These are phyloP conservation scores for Spodoptera picta DNA, from an alignment of 2,888 invertebrate genomes.

Conservation along the genomic window DNA sequence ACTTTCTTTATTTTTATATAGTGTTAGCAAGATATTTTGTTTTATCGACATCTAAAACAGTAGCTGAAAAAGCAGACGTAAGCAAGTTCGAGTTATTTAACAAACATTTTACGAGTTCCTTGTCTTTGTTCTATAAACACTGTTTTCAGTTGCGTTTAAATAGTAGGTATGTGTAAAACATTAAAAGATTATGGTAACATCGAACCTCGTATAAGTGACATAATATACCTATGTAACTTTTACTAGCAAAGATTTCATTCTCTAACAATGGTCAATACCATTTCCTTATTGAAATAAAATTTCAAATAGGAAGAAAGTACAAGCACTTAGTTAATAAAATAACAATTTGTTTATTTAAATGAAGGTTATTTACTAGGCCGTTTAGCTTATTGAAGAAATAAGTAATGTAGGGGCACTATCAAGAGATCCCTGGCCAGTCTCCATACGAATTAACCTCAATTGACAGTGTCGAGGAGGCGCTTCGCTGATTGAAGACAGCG, in stretches of 20 bases:
- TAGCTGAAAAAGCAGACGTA: slow-evolving; percentile 50
- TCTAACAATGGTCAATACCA: slow-evolving; percentile 31
- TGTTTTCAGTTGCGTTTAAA: slow-evolving; percentile 73
- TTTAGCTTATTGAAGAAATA: slow-evolving; percentile 85
- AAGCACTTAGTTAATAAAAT: slow-evolving; percentile 53
- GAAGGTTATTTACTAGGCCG: slow-evolving; percentile 73
- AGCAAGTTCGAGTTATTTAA: slow-evolving; percentile 67
- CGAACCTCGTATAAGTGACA: slow-evolving; percentile 66
- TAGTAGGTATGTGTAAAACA: slow-evolving; percentile 62
- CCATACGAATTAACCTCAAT: slow-evolving; percentile 88
- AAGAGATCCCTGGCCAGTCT: slow-evolving; percentile 85
- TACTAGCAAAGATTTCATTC: slow-evolving; percentile 32
- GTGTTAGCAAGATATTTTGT: slow-evolving; percentile 7
- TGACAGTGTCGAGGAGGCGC: slow-evolving; percentile 85
- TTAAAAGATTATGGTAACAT: slow-evolving; percentile 70
- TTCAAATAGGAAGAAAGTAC: slow-evolving; percentile 44
- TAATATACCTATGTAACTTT: slow-evolving; percentile 39
- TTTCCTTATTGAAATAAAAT: slow-evolving; percentile 33
- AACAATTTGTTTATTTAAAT: slow-evolving; percentile 65
- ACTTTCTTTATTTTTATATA: slow-evolving; percentile 23
- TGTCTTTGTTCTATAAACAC: slow-evolving; percentile 83
- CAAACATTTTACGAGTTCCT: slow-evolving; percentile 84
- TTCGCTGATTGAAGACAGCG: slow-evolving; percentile 86
- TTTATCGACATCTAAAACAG: slow-evolving; percentile 39
- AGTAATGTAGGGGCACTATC: slow-evolving; percentile 82